Base-by-base conservation (phyloP, 2,888 invertebrate species). In the Orthosia gothica region DNA sequence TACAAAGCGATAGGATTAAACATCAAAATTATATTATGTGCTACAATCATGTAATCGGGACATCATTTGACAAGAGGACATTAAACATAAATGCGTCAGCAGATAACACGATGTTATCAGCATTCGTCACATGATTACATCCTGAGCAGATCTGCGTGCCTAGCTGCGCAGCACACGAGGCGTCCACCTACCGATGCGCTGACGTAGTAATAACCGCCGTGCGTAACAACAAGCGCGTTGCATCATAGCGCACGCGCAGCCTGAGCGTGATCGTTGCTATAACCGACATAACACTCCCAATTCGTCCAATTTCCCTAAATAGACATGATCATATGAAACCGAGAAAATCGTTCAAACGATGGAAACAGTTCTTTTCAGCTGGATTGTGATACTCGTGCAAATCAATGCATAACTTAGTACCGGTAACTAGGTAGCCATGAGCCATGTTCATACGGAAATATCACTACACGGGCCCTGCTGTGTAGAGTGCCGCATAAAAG, bases 51-150 rank as follows among this genome's bases (percentile, higher is more conserved):
- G 65, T 26, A n/a, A 71, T 65, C 54, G 23, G 74, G 66, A 74
- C 78, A 79, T 80, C 69, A 75, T 66, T 82, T 63, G 79, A 74
- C 77, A 80, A 83, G 75, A 82, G 82, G 85, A 87, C 86, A 86
- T 85, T 81, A 88, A 87, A 80, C 84, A 87, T 77, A 75, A 66
- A 67, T 59, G 85, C 87, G 85, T 88, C 81, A 83, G 64, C 61
- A 83, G 91, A 91, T 90, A 89, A 87, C 76, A 82, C 70, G 70
- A 83, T 68, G 77, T 82, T 89, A 89, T 88, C 87, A 81, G 69
- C 74, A 66, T 78, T 84, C 83, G 84, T 86, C 85, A 89, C 86
- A 85, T 86, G 72, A 76, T 72, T 54, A 74, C 77, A 75, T 79
- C 63, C 32, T 67, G 32, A 70, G 57, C 69, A 66, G 74, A 71